Percentiles rank a stretch among this genome's conserved stretches.
Conservation (phyloP, 2,797 vertebrate species). For the Molothrus aeneus region DNA sequence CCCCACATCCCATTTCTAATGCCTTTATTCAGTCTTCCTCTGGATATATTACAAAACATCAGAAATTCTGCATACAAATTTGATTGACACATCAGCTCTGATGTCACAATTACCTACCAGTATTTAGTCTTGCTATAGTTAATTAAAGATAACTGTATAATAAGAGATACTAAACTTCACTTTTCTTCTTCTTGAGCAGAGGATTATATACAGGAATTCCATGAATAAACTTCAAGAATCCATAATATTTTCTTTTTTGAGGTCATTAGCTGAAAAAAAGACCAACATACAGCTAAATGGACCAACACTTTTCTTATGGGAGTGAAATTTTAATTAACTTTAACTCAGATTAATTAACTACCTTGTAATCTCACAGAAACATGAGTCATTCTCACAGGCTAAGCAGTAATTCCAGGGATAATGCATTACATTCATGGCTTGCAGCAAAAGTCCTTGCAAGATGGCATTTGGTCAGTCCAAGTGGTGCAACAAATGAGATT, state of each 20-base stretch:
- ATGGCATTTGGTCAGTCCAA: not conserved
- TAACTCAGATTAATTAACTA: conserved; percentile 26
- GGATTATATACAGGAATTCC: not conserved
- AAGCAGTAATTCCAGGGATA: not conserved
- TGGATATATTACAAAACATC: not conserved
- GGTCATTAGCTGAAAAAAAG: not conserved
- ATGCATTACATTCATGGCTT: not conserved
- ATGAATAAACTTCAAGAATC: not conserved
- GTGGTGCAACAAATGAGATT: not conserved
- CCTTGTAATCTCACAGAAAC: conserved; percentile 17
- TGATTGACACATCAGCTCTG: not conserved
- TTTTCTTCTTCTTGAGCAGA: not conserved
- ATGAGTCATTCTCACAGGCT: not conserved
- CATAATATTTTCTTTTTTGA: not conserved
- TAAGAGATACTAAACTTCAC: not conserved
- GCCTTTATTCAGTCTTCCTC: not conserved
- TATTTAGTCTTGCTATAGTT: not conserved
- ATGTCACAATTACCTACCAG: not conserved
- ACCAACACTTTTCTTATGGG: not conserved
- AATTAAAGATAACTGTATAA: not conserved
- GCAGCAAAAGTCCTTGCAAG: not conserved
- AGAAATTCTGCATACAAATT: not conserved
- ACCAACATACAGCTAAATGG: not conserved
- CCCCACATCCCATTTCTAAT: not conserved
- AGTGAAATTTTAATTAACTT: conserved; percentile 37